Conservation (phyloP, 2,797 vertebrate species). For the Tadarida brasiliensis region DNA sequence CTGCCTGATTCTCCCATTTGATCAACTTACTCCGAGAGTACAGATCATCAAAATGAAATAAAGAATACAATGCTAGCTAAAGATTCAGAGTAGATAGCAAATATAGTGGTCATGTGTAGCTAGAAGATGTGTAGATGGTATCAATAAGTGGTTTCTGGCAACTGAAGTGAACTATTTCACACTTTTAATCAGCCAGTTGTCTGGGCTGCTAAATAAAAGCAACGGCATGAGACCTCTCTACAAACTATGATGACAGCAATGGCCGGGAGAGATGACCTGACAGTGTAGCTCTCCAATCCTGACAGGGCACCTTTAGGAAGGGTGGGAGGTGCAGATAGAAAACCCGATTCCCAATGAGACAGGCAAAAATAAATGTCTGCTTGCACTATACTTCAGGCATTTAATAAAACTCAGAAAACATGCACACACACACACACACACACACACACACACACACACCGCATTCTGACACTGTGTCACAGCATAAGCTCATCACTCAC, state of each 20-base stretch:
- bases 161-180: constrained; percentile 10
- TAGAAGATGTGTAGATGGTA: not conserved
- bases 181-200: constrained; percentile 35
- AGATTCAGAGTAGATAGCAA: not conserved
- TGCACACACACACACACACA: not conserved
- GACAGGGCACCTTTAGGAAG: not conserved
- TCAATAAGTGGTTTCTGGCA: not conserved
- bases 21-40: not conserved
- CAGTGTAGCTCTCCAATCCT: not conserved
- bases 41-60: constrained; percentile 16
- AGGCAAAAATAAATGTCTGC: constrained; percentile 44
- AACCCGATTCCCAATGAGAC: not conserved
- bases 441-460: not conserved
- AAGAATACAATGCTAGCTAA: not conserved
- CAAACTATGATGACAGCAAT: not conserved
- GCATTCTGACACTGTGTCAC: not conserved
- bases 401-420: constrained; percentile 27
- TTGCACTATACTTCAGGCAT: not conserved
- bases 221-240: constrained; percentile 4
- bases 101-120: accelerated
- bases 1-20: not conserved
- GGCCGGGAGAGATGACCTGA: constrained; percentile 55
- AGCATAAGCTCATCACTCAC: constrained; percentile 36
- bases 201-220: constrained; percentile 64
- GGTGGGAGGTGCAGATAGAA: not conserved